A percentile compares a stretch with the other conserved stretches of the same genome.
Evolutionary conservation across 2,797 vertebrate species (phyloP).

Genomic region (Xenopus petersii): DNA sequence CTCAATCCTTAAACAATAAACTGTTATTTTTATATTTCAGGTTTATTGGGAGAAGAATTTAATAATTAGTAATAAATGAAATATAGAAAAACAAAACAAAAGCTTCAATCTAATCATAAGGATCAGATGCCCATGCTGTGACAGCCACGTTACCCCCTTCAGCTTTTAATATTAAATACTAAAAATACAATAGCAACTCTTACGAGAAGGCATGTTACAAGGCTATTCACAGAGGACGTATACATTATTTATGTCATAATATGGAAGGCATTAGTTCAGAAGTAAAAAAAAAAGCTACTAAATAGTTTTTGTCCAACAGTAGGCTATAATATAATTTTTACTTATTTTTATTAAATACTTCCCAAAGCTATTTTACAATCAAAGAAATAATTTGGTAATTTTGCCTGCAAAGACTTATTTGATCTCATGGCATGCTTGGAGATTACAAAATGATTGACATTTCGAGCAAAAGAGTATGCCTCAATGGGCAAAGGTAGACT

Average conservation of each 20-base stretch:
- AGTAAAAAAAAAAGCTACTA: neutral
- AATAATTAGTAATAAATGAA: neutral
- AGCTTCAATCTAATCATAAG: neutral
- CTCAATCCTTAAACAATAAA: no score
- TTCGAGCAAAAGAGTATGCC: no score
- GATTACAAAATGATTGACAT: no score
- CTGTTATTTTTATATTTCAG: no score
- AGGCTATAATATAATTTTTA: constrained; percentile 2
- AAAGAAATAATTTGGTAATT: constrained; percentile 27
- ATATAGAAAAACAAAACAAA: neutral
- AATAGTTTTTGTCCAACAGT: neutral
- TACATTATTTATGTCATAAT: constrained; percentile 1
- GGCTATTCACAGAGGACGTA: neutral
- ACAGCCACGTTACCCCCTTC: neutral
- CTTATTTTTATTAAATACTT: constrained; percentile 7
- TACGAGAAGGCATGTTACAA: neutral
- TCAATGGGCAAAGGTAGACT: no score
- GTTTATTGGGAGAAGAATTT: neutral
- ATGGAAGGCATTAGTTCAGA: neutral
- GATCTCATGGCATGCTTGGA: no score
- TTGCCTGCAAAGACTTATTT: neutral
- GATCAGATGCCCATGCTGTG: neutral
- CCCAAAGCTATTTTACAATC: constrained; percentile 16
- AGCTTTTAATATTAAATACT: neutral
- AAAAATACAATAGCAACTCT: neutral